Conservation (phyloP, 92 coral and sea anemone genomes). For the Epizoanthus scotinus region DNA sequence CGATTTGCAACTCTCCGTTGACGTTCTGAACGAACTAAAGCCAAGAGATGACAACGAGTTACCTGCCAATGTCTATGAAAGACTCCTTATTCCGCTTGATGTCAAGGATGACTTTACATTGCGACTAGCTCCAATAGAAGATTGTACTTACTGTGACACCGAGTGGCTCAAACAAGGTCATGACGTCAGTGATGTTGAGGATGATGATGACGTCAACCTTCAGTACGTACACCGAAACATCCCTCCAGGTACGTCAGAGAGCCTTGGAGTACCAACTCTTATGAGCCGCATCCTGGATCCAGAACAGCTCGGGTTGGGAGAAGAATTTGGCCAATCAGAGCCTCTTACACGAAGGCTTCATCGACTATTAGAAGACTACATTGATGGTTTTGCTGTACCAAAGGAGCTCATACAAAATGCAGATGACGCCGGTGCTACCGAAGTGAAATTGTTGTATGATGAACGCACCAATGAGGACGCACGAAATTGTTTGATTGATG, state of each 20-base stretch:
- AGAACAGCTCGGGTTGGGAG: constrained; percentile 76
- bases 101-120: constrained; percentile 42
- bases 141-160: constrained; percentile 69
- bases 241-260: constrained; percentile 57
- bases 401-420: constrained; percentile 93
- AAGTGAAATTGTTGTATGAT: constrained; percentile 70
- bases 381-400: constrained; percentile 86
- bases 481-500: constrained; percentile 66
- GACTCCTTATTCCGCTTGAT: constrained; percentile 60
- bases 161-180: constrained; percentile 69
- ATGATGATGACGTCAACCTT: constrained; percentile 44
- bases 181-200: constrained; percentile 66
- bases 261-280: constrained; percentile 65
- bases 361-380: constrained; percentile 85
- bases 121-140: constrained; percentile 47
- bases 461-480: constrained; percentile 67
- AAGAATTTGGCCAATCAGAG: constrained; percentile 79
- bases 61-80: neutral
- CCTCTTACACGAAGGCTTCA: constrained; percentile 72
- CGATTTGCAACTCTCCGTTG: constrained; percentile 49
- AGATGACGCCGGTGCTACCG: constrained; percentile 90
- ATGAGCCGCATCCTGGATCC: constrained; percentile 71
- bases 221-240: constrained; percentile 70
- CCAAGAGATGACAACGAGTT: neutral
- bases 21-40: constrained; percentile 45